Base-by-base conservation (phyloP, 2,888 invertebrate genomes). In the Mesorhabditis sp. region DNA sequence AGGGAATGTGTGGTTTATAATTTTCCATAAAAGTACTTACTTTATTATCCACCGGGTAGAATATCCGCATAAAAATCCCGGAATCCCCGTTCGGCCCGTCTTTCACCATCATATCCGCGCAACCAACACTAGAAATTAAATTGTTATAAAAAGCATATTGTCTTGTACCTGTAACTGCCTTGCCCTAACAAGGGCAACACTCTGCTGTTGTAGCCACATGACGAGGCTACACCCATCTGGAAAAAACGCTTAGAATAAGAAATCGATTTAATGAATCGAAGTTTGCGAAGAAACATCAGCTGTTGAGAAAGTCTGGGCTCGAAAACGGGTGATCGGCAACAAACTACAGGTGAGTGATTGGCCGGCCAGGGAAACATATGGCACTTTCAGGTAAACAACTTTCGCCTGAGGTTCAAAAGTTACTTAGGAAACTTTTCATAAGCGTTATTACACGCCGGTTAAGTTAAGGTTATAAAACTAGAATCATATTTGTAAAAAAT, bases 91-190 rank as follows among this genome's bases (percentile, higher is more conserved):
- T 68, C 45, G 73, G 71, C 4, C 66, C 69, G 79, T 89, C 88
- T 70, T 87, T 89, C 58, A 88, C 86, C 89, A 90, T 90, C 43
- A 90, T 83, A 85, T 90, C 90, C 45, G 88, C 84, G 78, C 89
- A 89, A 67, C 90, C 90, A 45, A 90, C 90, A 62, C 88, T 86
- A 83, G 87, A 88, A 2, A 87, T 87, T 5, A 90, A n/a, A 50
- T 50, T n/a, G n/a, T 13, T 50, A 13, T 50, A 50, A n/a, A 50
- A 13, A 13, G n/a, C 10, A 50, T 50, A 13, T 50, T 50, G 1
- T 13, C 7, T 13, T 13, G n/a, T 13, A 50, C 58, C 58, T 50
- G 58, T 50, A 50, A 50, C 58, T 50, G 7, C 58, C 58, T 50
- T 50, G 58, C n/a, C 58, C 58, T 13, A 13, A n/a, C n/a, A 50